Percentiles rank a stretch among this genome's conserved stretches.
Conservation (phyloP, 2,888 invertebrate genomes). For the Drosophila maculinotata region DNA sequence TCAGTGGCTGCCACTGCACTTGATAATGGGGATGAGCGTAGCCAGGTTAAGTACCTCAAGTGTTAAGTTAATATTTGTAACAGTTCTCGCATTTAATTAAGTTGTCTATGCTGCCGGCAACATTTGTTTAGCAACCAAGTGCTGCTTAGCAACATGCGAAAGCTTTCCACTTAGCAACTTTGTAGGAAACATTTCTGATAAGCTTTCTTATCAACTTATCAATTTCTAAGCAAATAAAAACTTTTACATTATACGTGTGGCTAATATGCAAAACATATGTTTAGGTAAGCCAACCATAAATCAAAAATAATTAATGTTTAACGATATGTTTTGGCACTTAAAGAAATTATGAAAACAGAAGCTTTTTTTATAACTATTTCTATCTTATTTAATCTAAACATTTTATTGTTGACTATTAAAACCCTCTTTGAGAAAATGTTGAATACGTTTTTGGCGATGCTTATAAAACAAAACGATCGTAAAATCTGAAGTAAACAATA, state of each 20-base stretch:
- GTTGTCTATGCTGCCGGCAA: constrained; percentile 16
- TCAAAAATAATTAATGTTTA: not conserved
- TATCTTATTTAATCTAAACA: too few relatives aligned
- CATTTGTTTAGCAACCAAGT: constrained; percentile 19
- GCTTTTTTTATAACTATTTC: constrained; percentile 3
- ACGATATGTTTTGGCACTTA: not conserved
- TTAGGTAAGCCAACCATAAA: too few relatives aligned
- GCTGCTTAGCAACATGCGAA: constrained; percentile 41
- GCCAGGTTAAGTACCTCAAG: constrained; percentile 42
- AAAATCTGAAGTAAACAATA: constrained; percentile 29
- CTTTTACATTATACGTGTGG: not conserved
- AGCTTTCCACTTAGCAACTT: constrained; percentile 50
- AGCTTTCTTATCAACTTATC: constrained; percentile 68
- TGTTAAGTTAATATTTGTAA: constrained; percentile 59
- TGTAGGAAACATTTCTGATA: constrained; percentile 3
- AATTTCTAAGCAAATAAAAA: constrained; percentile 3
- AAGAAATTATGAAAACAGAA: not conserved
- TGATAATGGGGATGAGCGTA: constrained; percentile 33
- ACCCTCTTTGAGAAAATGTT: not conserved
- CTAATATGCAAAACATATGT: not conserved
- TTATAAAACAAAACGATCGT: constrained; percentile 14
- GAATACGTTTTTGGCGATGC: constrained; percentile 22
- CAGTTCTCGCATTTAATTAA: constrained; percentile 39
- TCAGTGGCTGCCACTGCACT: constrained; percentile 30
- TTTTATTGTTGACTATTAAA: constrained; percentile 4